phyloP scores from a whole-genome alignment of 2,797 vertebrate species.

The Heterohyrax brucei region DNA sequence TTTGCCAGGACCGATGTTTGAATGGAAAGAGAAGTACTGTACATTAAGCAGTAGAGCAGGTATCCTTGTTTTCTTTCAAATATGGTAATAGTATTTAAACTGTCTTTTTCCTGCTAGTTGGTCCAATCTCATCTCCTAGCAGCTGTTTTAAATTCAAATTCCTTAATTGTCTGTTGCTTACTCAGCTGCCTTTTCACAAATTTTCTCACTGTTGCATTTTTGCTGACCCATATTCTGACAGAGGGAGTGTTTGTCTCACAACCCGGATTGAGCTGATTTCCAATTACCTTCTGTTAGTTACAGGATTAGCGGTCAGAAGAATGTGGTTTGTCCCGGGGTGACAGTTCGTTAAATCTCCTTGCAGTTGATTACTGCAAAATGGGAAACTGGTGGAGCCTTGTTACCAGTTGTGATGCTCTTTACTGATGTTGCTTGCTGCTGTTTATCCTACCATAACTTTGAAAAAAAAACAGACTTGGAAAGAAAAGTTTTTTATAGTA shows the following conservation, averaged over 20 bases:
- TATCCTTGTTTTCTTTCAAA: slow-evolving; percentile 85
- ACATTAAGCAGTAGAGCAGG: slow-evolving; percentile 71
- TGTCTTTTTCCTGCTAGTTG: slow-evolving; percentile 82
- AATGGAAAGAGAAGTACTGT: slow-evolving; percentile 65
- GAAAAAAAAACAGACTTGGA: not conserved
- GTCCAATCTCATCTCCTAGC: slow-evolving; percentile 85
- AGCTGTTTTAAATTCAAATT: slow-evolving; percentile 89
- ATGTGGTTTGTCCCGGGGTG: not conserved
- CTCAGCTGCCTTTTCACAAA: slow-evolving; percentile 87
- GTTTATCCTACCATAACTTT: not conserved
- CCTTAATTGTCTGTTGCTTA: slow-evolving; percentile 88
- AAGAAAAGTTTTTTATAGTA: not conserved
- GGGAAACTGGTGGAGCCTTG: not conserved
- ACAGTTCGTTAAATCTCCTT: not conserved
- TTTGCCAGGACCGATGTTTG: slow-evolving; percentile 74
- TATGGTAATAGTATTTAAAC: slow-evolving; percentile 86
- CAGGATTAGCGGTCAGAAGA: slow-evolving; percentile 10
- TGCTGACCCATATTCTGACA: slow-evolving; percentile 57
- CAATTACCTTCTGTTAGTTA: not conserved
- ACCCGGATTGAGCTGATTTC: slow-evolving; percentile 50
- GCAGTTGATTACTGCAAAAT: not conserved
- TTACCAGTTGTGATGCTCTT: not conserved
- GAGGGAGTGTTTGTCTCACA: not conserved
- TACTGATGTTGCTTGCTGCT: slow-evolving; percentile 34
- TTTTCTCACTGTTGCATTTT: slow-evolving; percentile 84